Base-by-base conservation (phyloP, 2,113 vertebrate species). In the Heliornis fulica region DNA sequence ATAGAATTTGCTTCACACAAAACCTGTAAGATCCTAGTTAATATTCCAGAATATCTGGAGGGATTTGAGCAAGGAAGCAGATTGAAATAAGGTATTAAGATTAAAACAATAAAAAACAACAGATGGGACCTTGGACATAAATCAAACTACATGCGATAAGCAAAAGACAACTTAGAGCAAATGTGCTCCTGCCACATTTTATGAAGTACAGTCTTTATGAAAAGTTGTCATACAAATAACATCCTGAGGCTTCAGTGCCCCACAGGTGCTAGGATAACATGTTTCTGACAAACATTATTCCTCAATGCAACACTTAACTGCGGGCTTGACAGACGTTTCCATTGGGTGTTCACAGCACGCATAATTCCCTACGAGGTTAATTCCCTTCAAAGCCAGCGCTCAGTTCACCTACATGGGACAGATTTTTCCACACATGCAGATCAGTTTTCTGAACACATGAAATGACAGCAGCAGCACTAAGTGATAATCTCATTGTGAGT, bases 21-120 rank as follows among this genome's bases (percentile, higher is more conserved):
- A 77, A 83, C 66, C 85, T 86, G 79, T 77, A 91, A 94, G 71
- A 92, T 72, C 59, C 71, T 61, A 54, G 71, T 96, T 92, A 90
- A 78, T 91, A 85, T 86, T 83, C 38, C 76, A 71, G 60, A 83
- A 83, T 93, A 91, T 83, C 54, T 81, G 60, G 38, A 65, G 82
- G 60, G 83, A 89, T 94, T 90, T 94, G 78, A 81, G 60, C 57
- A 80, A 46, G 57, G 57, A 91, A 94, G 77, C 81, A 95, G 87
- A 89, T 84, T 95, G 94, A 93, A 95, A 77, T 78, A 86, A 90
- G 60, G 83, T 93, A 95, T 90, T 93, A 93, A 88, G 94, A 85
- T 88, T 96, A 93, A 94, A 96, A 94, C 90, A 96, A 77, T 70
- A 83, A 88, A 91, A 91, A 93, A 63, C 75, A 95, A 89, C 92